Base-by-base conservation (phyloP, 1,140 invertebrate species). In the Pissodes strobi region DNA sequence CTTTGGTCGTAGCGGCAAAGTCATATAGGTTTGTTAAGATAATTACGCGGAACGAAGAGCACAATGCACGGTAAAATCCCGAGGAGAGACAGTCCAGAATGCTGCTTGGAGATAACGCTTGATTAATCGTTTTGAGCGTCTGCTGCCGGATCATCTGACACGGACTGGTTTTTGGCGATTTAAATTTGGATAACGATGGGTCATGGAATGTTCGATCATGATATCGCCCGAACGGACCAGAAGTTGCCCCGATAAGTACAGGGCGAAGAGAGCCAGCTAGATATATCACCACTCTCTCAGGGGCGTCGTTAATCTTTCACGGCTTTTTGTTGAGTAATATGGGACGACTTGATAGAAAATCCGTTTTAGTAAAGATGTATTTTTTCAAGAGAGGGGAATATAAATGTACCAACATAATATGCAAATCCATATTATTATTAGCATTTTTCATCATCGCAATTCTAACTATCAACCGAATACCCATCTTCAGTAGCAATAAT, bases 151-250 rank as follows among this genome's bases (percentile, higher is more conserved):
- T 71, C 67, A 71, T 72, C 71, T 66, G 69, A 68, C 58, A 65
- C 58, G 63, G 62, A 69, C 68, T 61, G 69, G 65, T 72, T 72
- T 72, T 72, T 68, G 71, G 71, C 71, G 71, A 72, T 72, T 66
- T 60, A 56, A 63, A 69, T 39, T 61, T 55, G 68, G 71, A 72
- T 72, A 72, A 72, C 61, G 64, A 71, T 49, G 59, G 68, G 65
- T 56, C 70, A 62, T 56, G 53, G 66, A 72, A 68, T 70, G 68
- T 70, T 72, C 63, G 62, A 72, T 72, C 70, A 64, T 60, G 69
- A 72, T 72, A 72, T 57, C 34, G 30, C 52, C 23, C 48, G 23
- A 41, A 41, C 45, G 65, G 30, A 56, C 48, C 34, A 46, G 34
- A 41, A 61, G 30, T 25, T 51, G 58, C 39, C 59, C 22, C 17